Conservation (phyloP, 1,140 invertebrate genomes). For the Drosophila sp. region DNA sequence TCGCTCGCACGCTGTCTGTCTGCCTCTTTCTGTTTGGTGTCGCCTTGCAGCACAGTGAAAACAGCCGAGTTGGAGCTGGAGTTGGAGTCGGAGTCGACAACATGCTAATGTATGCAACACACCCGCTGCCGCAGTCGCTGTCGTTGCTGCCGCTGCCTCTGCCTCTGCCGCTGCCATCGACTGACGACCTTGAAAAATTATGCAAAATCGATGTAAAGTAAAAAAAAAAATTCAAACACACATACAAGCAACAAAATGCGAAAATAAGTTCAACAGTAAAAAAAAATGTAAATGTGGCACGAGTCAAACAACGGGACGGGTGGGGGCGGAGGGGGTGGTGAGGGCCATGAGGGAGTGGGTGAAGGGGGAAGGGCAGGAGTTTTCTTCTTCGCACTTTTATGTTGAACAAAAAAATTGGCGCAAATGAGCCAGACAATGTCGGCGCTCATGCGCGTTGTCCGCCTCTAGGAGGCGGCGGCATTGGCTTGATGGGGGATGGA, state of each 20-base stretch:
- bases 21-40: conserved; percentile 23
- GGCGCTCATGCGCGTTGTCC: conserved; percentile 72
- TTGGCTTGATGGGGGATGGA: no score
- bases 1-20: conserved; percentile 15
- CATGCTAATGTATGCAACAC: conserved; percentile 81
- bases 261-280: conserved; percentile 77
- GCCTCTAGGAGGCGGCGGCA: background rate
- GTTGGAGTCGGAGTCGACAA: conserved; percentile 49
- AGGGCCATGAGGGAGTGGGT: background rate
- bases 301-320: conserved; percentile 21
- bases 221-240: conserved; percentile 46
- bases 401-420: conserved; percentile 70
- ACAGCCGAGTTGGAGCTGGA: conserved; percentile 34
- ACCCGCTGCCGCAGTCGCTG: conserved; percentile 37
- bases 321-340: background rate
- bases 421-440: conserved; percentile 80
- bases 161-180: conserved; percentile 33
- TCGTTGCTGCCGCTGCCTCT: conserved; percentile 17
- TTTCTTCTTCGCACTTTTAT: conserved; percentile 68
- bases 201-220: conserved; percentile 80
- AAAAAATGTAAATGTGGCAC: conserved; percentile 77
- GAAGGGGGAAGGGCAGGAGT: background rate
- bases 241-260: conserved; percentile 72
- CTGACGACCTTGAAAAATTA: conserved; percentile 81
- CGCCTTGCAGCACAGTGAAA: conserved; percentile 38